Conservation (phyloP, 2,888 invertebrate species). For the Rhamphomyia laevipes region DNA sequence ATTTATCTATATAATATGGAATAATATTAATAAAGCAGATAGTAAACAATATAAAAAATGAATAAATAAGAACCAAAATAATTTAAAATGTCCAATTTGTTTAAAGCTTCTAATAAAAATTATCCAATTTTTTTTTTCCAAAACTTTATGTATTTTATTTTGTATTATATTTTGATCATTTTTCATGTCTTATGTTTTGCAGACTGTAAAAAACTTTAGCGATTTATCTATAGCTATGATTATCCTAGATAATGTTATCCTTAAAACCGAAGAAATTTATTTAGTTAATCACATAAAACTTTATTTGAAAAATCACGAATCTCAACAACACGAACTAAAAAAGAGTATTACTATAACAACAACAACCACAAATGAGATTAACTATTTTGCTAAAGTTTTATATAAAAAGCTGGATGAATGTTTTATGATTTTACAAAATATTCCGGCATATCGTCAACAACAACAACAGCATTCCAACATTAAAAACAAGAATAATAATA, state of each 20-base stretch:
- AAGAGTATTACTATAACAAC: slow-evolving; percentile 10
- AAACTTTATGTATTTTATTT: slow-evolving; percentile 6
- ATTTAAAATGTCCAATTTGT: too few relatives aligned
- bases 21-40: too few relatives aligned
- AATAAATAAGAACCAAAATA: too few relatives aligned
- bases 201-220: slow-evolving; percentile 33
- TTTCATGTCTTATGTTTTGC: slow-evolving; percentile 5
- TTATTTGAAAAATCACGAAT: slow-evolving; percentile 32
- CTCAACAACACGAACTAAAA: slow-evolving; percentile 7
- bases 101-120: too few relatives aligned
- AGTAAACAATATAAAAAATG: too few relatives aligned
- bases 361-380: slow-evolving; percentile 26
- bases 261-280: slow-evolving; percentile 38
- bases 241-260: slow-evolving; percentile 36
- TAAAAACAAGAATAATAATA: background rate
- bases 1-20: too few relatives aligned
- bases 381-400: slow-evolving; percentile 36
- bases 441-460: background rate
- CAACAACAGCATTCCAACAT: slow-evolving; percentile 9
- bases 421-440: slow-evolving; percentile 22
- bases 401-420: slow-evolving; percentile 32
- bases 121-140: slow-evolving; percentile 4
- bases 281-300: slow-evolving; percentile 39
- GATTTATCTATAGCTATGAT: slow-evolving; percentile 36
- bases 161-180: background rate